Conservation (phyloP, 2,888 invertebrate species). For the Cryptus viduatorius region DNA sequence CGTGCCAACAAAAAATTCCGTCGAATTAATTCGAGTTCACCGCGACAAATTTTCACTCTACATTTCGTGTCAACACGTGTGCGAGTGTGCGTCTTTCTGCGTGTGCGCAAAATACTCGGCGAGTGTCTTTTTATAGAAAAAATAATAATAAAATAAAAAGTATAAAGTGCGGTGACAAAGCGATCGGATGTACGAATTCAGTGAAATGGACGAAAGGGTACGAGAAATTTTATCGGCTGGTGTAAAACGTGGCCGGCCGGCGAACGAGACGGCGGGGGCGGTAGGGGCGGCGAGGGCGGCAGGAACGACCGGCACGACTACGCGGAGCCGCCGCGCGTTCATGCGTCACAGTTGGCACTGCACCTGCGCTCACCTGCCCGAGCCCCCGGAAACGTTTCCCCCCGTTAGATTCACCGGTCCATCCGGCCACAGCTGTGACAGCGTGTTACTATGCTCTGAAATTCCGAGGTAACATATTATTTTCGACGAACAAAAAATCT, state of each 20-base stretch:
- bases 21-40: no score
- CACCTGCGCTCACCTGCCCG: conserved; percentile 78
- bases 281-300: conserved; percentile 9
- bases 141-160: neutral
- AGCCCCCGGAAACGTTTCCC: conserved; percentile 71
- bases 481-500: conserved; percentile 30
- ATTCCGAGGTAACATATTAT: conserved; percentile 43
- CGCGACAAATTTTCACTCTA: neutral
- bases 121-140: neutral
- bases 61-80: neutral
- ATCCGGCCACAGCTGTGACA: conserved; percentile 69
- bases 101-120: neutral
- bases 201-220: conserved; percentile 63
- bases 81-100: neutral
- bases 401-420: conserved; percentile 74
- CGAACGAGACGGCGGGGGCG: conserved; percentile 11
- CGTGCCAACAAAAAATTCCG: no score
- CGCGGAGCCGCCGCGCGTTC: conserved; percentile 77
- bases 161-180: neutral
- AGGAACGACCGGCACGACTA: conserved; percentile 68
- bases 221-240: conserved; percentile 55
- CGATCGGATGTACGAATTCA: conserved; percentile 44
- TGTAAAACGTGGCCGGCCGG: conserved; percentile 58
- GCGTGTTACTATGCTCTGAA: conserved; percentile 61
- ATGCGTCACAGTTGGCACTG: conserved; percentile 84